phyloP scores from a whole-genome alignment of 2,888 invertebrate species.

The Cyaniris semiargus region DNA sequence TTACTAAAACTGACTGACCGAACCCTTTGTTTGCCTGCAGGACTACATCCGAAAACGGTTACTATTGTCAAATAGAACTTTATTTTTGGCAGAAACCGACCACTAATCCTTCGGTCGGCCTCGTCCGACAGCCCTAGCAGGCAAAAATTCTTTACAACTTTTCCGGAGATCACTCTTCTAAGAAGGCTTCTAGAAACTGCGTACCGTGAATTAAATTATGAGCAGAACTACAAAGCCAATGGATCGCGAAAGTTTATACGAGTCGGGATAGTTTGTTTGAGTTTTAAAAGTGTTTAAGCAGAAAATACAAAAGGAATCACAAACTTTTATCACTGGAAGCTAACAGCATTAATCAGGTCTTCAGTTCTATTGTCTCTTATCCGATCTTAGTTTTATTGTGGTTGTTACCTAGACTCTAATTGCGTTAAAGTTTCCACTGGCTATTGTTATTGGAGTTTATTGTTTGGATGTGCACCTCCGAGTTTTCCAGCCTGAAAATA shows the following conservation, averaged over 20 bases:
- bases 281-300: constrained; percentile 28
- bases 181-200: neutral
- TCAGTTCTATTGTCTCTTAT: constrained; percentile 25
- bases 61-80: too few species aligned
- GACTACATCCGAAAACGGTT: too few species aligned
- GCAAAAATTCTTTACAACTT: neutral
- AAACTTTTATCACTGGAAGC: constrained; percentile 21
- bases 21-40: too few species aligned
- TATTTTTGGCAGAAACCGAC: too few species aligned
- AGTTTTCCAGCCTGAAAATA: neutral
- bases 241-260: constrained; percentile 22
- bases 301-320: constrained; percentile 29
- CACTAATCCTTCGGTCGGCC: too few species aligned
- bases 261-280: constrained; percentile 15
- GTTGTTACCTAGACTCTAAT: constrained; percentile 12
- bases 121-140: too few species aligned
- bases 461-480: neutral
- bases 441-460: neutral
- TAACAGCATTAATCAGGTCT: constrained; percentile 19
- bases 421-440: neutral
- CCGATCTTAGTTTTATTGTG: constrained; percentile 22
- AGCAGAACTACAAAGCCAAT: constrained; percentile 11
- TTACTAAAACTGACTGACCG: too few species aligned
- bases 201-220: constrained; percentile 2
- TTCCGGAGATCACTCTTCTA: neutral